A percentile compares a stretch with the other conserved stretches of the same genome.
Evolutionary conservation across 1,140 invertebrate genomes (phyloP).

Genomic region (Conopomorpha cramerella): DNA sequence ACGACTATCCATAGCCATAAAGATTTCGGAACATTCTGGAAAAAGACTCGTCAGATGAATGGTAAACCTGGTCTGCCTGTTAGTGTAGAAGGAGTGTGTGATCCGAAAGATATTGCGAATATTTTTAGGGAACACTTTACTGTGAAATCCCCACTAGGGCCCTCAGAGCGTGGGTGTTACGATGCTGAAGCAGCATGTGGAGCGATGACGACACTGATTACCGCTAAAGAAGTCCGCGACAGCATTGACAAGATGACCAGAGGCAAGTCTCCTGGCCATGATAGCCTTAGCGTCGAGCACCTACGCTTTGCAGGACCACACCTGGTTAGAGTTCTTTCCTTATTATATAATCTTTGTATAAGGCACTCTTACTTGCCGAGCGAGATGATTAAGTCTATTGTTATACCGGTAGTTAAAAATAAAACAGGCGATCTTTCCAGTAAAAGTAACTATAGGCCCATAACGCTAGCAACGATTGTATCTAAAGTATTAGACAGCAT

Average conservation of each 20-base stretch:
- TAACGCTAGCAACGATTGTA: conserved; percentile 3
- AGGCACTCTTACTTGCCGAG: conserved; percentile 5
- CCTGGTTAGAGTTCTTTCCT: conserved; percentile 1
- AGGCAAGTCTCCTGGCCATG: conserved; percentile 8
- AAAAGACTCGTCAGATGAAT: neutral
- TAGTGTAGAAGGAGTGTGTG: neutral
- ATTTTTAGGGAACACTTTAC: conserved; percentile 1
- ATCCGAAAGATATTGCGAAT: neutral
- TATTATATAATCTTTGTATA: conserved; percentile 6
- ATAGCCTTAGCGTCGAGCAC: conserved; percentile 10
- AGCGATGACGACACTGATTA: no score
- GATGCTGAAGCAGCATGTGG: no score
- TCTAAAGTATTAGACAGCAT: neutral
- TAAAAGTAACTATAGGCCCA: conserved; percentile 2
- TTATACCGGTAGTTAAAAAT: conserved; percentile 5
- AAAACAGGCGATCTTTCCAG: conserved; percentile 4
- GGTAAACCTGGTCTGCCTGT: neutral
- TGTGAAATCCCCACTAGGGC: conserved; percentile 1
- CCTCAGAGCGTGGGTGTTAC: no score
- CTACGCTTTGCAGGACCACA: conserved; percentile 7
- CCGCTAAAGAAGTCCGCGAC: no score
- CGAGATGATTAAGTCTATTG: conserved; percentile 5
- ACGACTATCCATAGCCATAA: neutral
- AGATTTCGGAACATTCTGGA: neutral
- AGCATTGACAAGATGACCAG: conserved; percentile 9